phyloP scores from a whole-genome alignment of 2,113 vertebrate genomes.

The Toxostoma redivivum region DNA sequence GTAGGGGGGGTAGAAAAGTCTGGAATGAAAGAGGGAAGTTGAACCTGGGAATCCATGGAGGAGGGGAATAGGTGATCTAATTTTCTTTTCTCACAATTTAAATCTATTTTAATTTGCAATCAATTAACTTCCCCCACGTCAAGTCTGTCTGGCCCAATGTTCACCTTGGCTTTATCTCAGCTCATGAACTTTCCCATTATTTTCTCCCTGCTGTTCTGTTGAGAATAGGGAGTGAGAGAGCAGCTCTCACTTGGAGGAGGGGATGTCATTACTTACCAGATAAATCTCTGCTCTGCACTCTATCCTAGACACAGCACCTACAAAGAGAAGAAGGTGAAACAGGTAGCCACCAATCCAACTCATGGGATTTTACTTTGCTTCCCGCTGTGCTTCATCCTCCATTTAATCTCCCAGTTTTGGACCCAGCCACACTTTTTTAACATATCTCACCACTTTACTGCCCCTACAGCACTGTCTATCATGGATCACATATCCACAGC shows the following conservation, averaged over 20 bases:
- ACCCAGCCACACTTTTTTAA: neutral
- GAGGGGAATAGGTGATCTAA: neutral
- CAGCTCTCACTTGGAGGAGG: neutral
- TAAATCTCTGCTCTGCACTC: neutral
- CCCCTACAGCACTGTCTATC: neutral
- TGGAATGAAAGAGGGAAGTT: neutral
- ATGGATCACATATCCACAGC: neutral
- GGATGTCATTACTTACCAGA: neutral
- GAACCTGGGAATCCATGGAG: accelerated
- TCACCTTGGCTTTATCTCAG: neutral
- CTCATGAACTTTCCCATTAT: neutral
- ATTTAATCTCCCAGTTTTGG: neutral
- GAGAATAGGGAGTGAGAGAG: neutral
- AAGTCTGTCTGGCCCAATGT: neutral
- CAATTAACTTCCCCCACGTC: neutral
- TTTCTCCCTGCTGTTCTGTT: neutral
- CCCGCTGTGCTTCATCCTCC: neutral
- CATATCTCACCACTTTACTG: neutral
- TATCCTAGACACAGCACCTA: neutral
- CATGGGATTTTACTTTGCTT: neutral
- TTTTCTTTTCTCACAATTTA: neutral
- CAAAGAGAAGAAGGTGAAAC: neutral
- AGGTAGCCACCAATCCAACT: neutral
- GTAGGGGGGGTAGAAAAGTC: neutral
- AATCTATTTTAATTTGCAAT: neutral